Base-by-base conservation (phyloP, 2,888 invertebrate genomes). In the Synanthedon andrenaeformis region DNA sequence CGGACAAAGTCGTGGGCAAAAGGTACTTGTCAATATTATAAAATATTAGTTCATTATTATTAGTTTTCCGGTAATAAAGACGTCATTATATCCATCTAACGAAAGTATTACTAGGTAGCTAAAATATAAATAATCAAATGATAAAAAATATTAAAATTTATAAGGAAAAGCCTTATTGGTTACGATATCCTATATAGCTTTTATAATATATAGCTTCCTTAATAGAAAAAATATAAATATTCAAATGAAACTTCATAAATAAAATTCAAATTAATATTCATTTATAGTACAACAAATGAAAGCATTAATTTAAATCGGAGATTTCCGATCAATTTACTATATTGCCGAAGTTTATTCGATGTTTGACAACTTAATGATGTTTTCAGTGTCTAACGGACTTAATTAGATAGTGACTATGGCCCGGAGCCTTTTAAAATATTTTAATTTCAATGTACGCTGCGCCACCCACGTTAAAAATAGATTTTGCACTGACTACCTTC, bases 401-500 rank as follows among this genome's bases (percentile, higher is more conserved):
- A 72, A 76, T 71, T 73, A 73, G 67, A 70, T 64, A 66, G 68
- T 59, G 56, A 58, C 58, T 57, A 57, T 63, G 58, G 73, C 76
- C 71, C 57, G 59, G 53, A 69, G 76, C 17, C 68, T 61, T 67
- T 63, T 64, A 61, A 68, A 72, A 76, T 73, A 74, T 74, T 75
- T 75, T 72, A 71, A 75, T 72, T 70, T 70, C 67, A 66, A 70
- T 62, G 61, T 65, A 63, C 64, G 61, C 61, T 60, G 63, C 62
- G 69, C 79, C 79, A 80, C 78, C 79, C 76, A 79, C 76, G 72
- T 65, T 60, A 64, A 62, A 66, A 64, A 65, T 69, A 71, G 62
- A 64, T 65, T 70, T 70, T 64, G 71, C 73, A 63, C 63, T 67
- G 56, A 17, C 19, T 14, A 14, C 42, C 42, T 48, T 42, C 45